phyloP scores from a whole-genome alignment of 2,113 vertebrate genomes.

The Phocoena phocoena region DNA sequence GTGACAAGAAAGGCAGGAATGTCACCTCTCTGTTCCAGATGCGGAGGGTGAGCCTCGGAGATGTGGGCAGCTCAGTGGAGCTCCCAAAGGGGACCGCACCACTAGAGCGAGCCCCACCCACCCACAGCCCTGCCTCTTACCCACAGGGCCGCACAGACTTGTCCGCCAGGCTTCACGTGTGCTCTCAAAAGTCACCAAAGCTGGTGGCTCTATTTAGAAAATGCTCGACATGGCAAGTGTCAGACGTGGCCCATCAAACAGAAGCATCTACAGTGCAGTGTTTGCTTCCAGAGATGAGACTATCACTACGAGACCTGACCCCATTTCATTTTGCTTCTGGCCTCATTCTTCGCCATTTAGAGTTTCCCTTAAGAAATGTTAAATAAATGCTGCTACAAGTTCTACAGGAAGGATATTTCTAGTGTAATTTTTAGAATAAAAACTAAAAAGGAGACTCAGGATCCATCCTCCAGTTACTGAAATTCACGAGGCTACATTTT shows the following conservation, averaged over 20 bases:
- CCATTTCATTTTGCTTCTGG: slow-evolving; percentile 32
- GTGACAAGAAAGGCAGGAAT: not conserved
- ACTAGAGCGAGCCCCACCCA: not conserved
- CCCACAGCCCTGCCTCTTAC: not conserved
- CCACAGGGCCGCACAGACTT: not conserved
- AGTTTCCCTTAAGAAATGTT: slow-evolving; percentile 52
- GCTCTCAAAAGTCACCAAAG: not conserved
- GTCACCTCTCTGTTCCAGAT: not conserved
- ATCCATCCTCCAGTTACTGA: not conserved
- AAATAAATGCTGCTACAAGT: not conserved
- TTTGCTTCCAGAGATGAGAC: not conserved
- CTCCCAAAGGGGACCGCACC: not conserved
- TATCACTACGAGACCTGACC: slow-evolving; percentile 34
- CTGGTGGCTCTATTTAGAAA: not conserved
- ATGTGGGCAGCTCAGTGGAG: not conserved
- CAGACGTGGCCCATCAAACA: not conserved
- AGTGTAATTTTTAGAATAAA: not conserved
- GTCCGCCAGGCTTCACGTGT: not conserved
- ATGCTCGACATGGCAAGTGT: not conserved
- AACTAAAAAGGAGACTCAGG: not conserved
- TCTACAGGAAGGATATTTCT: not conserved
- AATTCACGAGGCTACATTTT: not conserved
- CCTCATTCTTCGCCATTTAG: slow-evolving; percentile 51
- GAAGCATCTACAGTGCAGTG: not conserved
- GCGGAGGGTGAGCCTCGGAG: not conserved